Evolutionary conservation across 2,888 invertebrate species (phyloP).

Genomic region (Axea sp.): DNA sequence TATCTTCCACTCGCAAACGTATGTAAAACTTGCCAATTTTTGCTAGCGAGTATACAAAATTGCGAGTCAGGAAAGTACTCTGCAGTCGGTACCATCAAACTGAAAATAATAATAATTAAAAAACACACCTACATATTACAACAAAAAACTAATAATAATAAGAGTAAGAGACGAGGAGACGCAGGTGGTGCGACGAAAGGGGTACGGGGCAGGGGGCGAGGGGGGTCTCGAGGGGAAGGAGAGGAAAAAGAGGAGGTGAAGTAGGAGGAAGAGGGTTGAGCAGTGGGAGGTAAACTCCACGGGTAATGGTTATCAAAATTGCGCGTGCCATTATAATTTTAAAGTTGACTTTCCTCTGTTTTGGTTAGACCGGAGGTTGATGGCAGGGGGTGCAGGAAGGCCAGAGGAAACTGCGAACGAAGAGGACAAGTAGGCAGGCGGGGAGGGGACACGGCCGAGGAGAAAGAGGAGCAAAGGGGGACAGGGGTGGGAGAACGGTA

Average conservation of each 20-base stretch:
- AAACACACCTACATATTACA: constrained; percentile 52
- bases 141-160: constrained; percentile 54
- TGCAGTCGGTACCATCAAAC: constrained; percentile 36
- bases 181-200: constrained; percentile 41
- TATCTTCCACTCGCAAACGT: background rate
- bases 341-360: constrained; percentile 77
- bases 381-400: constrained; percentile 60
- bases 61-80: constrained; percentile 18
- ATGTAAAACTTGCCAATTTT: constrained; percentile 33
- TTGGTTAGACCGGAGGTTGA: constrained; percentile 65
- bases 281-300: constrained; percentile 63
- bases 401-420: constrained; percentile 57
- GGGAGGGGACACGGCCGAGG: constrained; percentile 56
- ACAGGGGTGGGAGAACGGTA: constrained; percentile 60
- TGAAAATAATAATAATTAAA: constrained; percentile 50
- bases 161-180: constrained; percentile 46
- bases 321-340: constrained; percentile 79
- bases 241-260: background rate
- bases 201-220: constrained; percentile 11
- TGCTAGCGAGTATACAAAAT: constrained; percentile 27
- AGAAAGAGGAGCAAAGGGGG: constrained; percentile 60
- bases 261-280: constrained; percentile 15
- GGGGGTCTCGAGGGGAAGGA: background rate
- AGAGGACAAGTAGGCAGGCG: constrained; percentile 62
- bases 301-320: constrained; percentile 78